Percentiles rank a stretch among this genome's conserved stretches.
These are phyloP conservation scores for Drosophila aldrichi DNA, from an alignment of 2,888 invertebrate genomes.

Conservation along the genomic window DNA sequence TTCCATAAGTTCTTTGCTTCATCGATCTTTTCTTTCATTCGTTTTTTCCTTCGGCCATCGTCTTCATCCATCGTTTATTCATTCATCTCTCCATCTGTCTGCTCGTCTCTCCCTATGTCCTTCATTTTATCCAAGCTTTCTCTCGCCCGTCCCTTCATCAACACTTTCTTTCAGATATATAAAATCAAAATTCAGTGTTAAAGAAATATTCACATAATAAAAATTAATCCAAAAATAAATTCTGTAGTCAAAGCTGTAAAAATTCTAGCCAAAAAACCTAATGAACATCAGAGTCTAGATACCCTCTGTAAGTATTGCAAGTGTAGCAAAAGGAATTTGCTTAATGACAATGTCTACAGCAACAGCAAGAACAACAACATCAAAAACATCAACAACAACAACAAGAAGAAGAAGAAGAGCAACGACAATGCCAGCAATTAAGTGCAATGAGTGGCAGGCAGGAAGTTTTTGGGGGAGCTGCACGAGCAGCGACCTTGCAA, in stretches of 20 bases:
- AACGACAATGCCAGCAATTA: slow-evolving; percentile 64
- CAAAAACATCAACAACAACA: slow-evolving; percentile 6
- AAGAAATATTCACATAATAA: too few relatives aligned
- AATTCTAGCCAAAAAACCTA: background rate
- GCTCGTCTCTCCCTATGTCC: background rate
- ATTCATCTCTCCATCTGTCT: too few relatives aligned
- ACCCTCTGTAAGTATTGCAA: background rate
- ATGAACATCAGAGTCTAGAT: background rate
- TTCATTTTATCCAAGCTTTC: background rate
- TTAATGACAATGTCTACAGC: slow-evolving; percentile 55
- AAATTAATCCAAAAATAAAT: too few relatives aligned
- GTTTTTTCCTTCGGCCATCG: too few relatives aligned
- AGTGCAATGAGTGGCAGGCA: slow-evolving; percentile 64
- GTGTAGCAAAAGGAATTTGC: slow-evolving; percentile 54
- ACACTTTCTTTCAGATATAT: too few relatives aligned
- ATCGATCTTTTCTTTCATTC: too few relatives aligned
- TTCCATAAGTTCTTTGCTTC: too few relatives aligned
- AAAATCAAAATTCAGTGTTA: too few relatives aligned
- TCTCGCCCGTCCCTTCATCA: too few relatives aligned
- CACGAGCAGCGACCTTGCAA: slow-evolving; percentile 71
- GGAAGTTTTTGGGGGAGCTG: slow-evolving; percentile 62
- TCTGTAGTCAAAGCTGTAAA: too few relatives aligned
- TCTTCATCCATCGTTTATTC: too few relatives aligned
- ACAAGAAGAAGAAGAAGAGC: slow-evolving; percentile 11
- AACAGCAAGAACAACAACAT: slow-evolving; percentile 19